Evolutionary conservation across 2,888 invertebrate genomes (phyloP).

Genomic region (Xanthia togata): DNA sequence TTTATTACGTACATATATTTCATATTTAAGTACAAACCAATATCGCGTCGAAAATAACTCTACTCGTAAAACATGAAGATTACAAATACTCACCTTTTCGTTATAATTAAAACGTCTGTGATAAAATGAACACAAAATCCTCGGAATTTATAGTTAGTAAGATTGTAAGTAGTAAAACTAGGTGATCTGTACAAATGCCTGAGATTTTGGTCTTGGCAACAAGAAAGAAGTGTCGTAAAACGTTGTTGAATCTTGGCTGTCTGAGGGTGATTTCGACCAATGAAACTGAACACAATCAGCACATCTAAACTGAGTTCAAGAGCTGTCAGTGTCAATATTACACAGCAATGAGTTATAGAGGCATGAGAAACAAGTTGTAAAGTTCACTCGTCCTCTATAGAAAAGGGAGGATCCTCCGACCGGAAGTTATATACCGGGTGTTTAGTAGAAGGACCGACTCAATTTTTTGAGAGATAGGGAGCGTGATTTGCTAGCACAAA

Average conservation of each 20-base stretch:
- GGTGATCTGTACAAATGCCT: conserved; percentile 15
- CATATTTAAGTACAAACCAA: conserved; percentile 39
- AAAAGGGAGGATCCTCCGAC: no score
- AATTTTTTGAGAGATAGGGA: no score
- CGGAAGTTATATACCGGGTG: no score
- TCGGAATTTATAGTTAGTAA: conserved; percentile 31
- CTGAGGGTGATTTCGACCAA: no score
- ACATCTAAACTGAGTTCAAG: no score
- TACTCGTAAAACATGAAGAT: conserved; percentile 43
- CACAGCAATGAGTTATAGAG: no score
- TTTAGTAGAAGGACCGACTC: no score
- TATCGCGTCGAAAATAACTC: conserved; percentile 40
- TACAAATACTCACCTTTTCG: conserved; percentile 20
- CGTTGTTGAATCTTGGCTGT: not conserved
- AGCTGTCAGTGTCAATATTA: no score
- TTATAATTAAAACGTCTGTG: conserved; percentile 45
- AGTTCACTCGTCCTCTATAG: no score
- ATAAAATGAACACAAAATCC: conserved; percentile 42
- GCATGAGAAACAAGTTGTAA: no score
- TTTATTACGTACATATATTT: conserved; percentile 40
- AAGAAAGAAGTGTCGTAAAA: conserved; percentile 56
- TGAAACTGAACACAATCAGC: no score
- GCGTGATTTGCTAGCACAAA: no score
- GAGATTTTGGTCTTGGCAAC: conserved; percentile 17
- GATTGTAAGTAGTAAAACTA: conserved; percentile 44